A percentile compares a stretch with the other conserved stretches of the same genome.
These are phyloP conservation scores for Ommatoiulus sabulosus DNA, from an alignment of 2,888 invertebrate species.

Conservation along the genomic window DNA sequence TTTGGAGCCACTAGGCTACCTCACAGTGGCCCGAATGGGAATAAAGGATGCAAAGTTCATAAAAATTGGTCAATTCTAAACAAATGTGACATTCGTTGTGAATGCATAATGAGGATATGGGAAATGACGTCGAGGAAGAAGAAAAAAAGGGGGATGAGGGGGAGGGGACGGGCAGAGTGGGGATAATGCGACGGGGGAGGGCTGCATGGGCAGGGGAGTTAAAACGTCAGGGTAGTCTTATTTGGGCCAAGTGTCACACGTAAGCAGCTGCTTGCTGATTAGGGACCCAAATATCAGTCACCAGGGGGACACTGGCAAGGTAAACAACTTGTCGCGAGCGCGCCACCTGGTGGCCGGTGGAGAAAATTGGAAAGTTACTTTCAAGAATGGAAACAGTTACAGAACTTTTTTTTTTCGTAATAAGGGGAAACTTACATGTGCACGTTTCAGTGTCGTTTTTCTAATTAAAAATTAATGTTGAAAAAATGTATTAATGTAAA, in stretches of 20 bases:
- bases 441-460: too few relatives aligned
- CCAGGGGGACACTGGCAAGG: conserved; percentile 25
- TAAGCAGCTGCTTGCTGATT: conserved; percentile 11
- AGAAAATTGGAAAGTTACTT: neutral
- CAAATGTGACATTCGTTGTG: conserved; percentile 34
- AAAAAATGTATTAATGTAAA: too few relatives aligned
- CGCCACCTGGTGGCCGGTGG: neutral
- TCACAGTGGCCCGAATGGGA: conserved; percentile 27
- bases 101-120: conserved; percentile 34
- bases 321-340: conserved; percentile 27
- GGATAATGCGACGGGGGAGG: conserved; percentile 33
- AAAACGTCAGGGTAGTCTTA: conserved; percentile 22
- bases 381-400: too few relatives aligned
- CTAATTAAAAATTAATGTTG: too few relatives aligned
- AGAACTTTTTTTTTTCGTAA: too few relatives aligned
- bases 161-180: conserved; percentile 14
- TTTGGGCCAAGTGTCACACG: conserved; percentile 34
- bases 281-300: conserved; percentile 34
- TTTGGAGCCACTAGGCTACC: conserved; percentile 34
- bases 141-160: conserved; percentile 17
- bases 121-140: conserved; percentile 21
- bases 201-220: conserved; percentile 25
- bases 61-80: conserved; percentile 34
- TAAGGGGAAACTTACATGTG: too few relatives aligned
- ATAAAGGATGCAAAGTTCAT: conserved; percentile 27